These are phyloP conservation scores for Drosophila lutescens DNA, from an alignment of 2,888 invertebrate genomes.

Conservation along the genomic window DNA sequence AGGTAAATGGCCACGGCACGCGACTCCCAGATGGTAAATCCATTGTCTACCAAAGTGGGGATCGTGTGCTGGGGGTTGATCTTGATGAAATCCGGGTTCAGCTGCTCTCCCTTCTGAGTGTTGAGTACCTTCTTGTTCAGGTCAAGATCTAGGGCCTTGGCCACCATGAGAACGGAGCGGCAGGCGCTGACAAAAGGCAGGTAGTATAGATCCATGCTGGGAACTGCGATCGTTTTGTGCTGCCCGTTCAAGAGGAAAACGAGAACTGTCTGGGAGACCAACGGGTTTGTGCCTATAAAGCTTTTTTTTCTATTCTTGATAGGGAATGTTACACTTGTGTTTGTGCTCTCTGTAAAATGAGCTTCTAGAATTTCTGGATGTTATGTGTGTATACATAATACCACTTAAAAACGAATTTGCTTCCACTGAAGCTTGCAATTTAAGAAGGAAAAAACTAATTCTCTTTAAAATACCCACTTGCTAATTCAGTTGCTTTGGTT, in stretches of 20 bases:
- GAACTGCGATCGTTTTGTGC: not conserved
- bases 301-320: constrained; percentile 1
- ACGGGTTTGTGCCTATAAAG: not conserved
- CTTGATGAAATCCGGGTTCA: constrained; percentile 88
- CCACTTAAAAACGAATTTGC: not conserved
- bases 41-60: constrained; percentile 92
- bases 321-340: not conserved
- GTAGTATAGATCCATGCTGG: constrained; percentile 85
- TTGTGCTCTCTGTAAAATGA: constrained; percentile 9
- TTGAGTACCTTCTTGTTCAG: constrained; percentile 87
- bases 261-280: constrained; percentile 3
- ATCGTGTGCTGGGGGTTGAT: constrained; percentile 92
- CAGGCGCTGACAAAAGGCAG: constrained; percentile 87
- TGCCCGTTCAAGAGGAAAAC: not conserved
- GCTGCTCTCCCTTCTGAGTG: constrained; percentile 87
- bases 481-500: too few relatives aligned
- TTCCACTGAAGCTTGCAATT: not conserved
- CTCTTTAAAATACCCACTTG: not conserved
- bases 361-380: constrained; percentile 2
- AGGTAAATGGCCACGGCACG: constrained; percentile 92
- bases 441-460: not conserved
- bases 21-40: constrained; percentile 92
- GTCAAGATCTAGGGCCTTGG: constrained; percentile 87
- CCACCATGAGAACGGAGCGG: constrained; percentile 87
- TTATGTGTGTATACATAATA: not conserved